A percentile compares a stretch with the other conserved stretches of the same genome.
Evolutionary conservation across 2,113 vertebrate genomes (phyloP).

Genomic region (Brevimyrus niger): DNA sequence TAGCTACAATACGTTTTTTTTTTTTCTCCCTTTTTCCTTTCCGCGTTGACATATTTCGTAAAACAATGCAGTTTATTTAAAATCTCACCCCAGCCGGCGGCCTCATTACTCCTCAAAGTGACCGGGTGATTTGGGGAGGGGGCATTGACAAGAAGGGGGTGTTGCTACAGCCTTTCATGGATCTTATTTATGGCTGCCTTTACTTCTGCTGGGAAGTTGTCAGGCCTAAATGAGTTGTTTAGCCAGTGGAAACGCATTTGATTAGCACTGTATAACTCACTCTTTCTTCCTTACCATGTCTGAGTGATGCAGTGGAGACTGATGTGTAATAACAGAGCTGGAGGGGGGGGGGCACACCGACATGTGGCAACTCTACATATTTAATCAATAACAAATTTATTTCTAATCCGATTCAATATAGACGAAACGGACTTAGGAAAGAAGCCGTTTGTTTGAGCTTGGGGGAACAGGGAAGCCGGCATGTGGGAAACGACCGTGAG

Average conservation of each 20-base stretch:
- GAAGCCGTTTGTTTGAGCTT: slow-evolving; percentile 54
- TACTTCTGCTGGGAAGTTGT: slow-evolving; percentile 40
- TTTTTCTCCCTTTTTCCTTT: slow-evolving; percentile 25
- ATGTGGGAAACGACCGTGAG: slow-evolving; percentile 35
- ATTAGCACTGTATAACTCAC: slow-evolving; percentile 37
- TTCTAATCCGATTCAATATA: slow-evolving; percentile 58
- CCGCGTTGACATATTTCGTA: slow-evolving; percentile 59
- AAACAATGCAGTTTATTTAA: slow-evolving; percentile 61
- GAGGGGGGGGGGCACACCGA: slow-evolving; percentile 25
- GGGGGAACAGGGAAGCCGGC: slow-evolving; percentile 33
- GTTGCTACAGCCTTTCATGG: slow-evolving; percentile 34
- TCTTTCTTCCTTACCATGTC: slow-evolving; percentile 24
- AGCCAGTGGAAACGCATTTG: slow-evolving; percentile 41
- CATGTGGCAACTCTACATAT: slow-evolving; percentile 34
- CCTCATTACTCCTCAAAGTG: slow-evolving; percentile 21
- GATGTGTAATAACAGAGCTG: slow-evolving; percentile 25
- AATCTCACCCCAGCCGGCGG: slow-evolving; percentile 49
- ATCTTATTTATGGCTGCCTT: slow-evolving; percentile 46
- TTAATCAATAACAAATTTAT: slow-evolving; percentile 53
- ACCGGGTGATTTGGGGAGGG: not conserved
- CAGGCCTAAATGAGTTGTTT: slow-evolving; percentile 41
- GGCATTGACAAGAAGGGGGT: not conserved
- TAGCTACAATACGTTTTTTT: slow-evolving; percentile 58
- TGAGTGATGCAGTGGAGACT: slow-evolving; percentile 17
- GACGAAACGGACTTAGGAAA: slow-evolving; percentile 40